Percentiles rank a stretch among this genome's conserved stretches.
Conservation (phyloP, 2,113 vertebrate species). For the Chloropsis cyanopogon region DNA sequence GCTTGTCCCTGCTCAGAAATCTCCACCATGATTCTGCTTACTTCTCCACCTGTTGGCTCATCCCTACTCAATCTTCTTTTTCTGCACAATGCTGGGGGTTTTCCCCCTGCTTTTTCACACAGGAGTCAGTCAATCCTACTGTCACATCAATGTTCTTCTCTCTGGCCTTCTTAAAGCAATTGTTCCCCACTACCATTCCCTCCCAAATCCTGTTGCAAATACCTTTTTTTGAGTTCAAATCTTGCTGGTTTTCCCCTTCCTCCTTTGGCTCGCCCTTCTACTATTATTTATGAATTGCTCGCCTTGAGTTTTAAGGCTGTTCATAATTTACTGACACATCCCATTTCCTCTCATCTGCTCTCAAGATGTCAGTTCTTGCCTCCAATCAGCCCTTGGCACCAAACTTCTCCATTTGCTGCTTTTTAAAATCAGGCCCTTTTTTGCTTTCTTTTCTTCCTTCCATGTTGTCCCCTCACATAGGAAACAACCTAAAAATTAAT, state of each 20-base stretch:
- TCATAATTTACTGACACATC: slow-evolving; percentile 49
- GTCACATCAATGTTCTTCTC: background rate
- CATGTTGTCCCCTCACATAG: background rate
- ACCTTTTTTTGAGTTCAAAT: background rate
- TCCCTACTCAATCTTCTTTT: background rate
- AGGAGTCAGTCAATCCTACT: background rate
- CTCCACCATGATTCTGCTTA: background rate
- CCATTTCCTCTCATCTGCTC: slow-evolving; percentile 59
- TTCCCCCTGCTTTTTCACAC: background rate
- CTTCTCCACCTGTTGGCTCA: background rate
- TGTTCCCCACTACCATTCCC: background rate
- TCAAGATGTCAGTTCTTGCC: slow-evolving; percentile 50
- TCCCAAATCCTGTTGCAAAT: background rate
- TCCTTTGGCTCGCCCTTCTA: background rate
- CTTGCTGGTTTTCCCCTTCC: background rate
- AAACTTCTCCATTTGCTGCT: slow-evolving; percentile 7
- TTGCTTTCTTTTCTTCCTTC: background rate
- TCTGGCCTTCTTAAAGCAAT: background rate
- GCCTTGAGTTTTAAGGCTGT: slow-evolving; percentile 21
- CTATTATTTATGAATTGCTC: slow-evolving; percentile 30
- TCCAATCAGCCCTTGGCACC: slow-evolving; percentile 7
- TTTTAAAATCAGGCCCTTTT: background rate
- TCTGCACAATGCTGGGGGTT: background rate
- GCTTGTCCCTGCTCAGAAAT: background rate
- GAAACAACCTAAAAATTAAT: slow-evolving; percentile 26